Base-by-base conservation (phyloP, 2,113 vertebrate species). In the Pholis gunnellus region DNA sequence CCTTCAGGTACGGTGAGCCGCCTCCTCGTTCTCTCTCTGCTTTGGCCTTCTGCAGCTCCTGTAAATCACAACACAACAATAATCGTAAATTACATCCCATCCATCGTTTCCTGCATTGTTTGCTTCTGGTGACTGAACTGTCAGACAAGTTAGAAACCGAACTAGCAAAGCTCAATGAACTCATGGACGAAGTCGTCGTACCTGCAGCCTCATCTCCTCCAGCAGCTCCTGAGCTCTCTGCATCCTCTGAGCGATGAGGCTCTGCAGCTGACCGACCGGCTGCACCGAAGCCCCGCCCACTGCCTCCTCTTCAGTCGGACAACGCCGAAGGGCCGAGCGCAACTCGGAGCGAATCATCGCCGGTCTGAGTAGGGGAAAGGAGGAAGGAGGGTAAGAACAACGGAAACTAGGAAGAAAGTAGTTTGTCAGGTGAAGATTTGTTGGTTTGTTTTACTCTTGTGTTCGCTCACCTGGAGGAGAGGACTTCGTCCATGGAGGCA, bases 191-290 rank as follows among this genome's bases (percentile, higher is more conserved):
- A 22, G 46, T 44, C 4, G 91, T 48, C 57, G 0, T 22, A 93
- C 93, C 93, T 97, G 87, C 92, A 94, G 96, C 0, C 97, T 96
- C 90, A 97, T 96, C 90, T 98, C 97, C 0, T 96, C 95, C 91
- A 99, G 95, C 87, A 99, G 95, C 94, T 98, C 97, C 95, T 98
- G 97, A 86, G 98, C 98, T 95, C 97, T 95, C 93, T 98, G 97
- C 94, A 99, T 96, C 94, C 96, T 97, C 94, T 96, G 95, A 31
- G 95, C 96, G 46, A 99, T 98, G 73, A 99, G 95, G 88, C 97
- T 97, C 92, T 98, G 97, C 85, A 99, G 94, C 87, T 95, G 95
- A 57, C 94, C 95, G 1, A 97, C 95, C 0, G 94, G 91, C 95
- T 96, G 84, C 0, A 91, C 94, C 0, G 93, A 0, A 74, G 89